These are phyloP conservation scores for Philypnodon macrostomus DNA, from an alignment of 2,797 vertebrate species.

Conservation along the genomic window DNA sequence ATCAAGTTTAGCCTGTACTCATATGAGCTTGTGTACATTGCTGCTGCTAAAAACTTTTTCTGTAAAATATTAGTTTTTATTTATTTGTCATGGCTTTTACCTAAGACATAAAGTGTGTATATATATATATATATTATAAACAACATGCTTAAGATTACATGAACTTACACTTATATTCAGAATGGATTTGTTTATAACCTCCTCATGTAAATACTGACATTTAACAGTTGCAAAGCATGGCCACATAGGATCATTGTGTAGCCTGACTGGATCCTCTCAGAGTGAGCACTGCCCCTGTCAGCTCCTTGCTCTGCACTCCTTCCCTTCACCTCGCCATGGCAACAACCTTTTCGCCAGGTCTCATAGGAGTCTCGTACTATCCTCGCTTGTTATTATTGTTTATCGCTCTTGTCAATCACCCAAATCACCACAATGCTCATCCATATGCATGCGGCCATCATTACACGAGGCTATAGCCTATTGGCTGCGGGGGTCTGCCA, in stretches of 20 bases:
- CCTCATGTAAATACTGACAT: constrained; percentile 1
- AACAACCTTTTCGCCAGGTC: constrained; percentile 65
- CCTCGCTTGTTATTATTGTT: constrained; percentile 81
- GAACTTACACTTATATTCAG: neutral
- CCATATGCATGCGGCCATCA: constrained; percentile 75
- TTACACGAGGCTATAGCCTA: constrained; percentile 61
- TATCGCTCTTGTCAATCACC: constrained; percentile 82
- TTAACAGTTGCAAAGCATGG: constrained; percentile 11
- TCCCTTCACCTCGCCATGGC: constrained; percentile 55
- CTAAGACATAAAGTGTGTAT: too few relatives aligned
- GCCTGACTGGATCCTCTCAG: constrained; percentile 17
- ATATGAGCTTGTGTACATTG: neutral
- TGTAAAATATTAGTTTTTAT: too few relatives aligned
- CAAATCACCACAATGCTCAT: constrained; percentile 63
- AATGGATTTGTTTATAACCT: neutral
- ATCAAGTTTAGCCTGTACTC: neutral
- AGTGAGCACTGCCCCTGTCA: too few relatives aligned
- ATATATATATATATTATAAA: too few relatives aligned
- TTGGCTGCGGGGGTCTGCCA: constrained; percentile 65
- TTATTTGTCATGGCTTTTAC: too few relatives aligned
- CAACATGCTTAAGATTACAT: neutral
- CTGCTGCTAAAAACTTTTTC: neutral
- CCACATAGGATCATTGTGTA: constrained; percentile 16
- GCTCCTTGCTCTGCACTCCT: constrained; percentile 35
- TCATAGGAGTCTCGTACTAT: constrained; percentile 56